Base-by-base conservation (phyloP, 2,797 vertebrate genomes). In the Eulemur albifrons region DNA sequence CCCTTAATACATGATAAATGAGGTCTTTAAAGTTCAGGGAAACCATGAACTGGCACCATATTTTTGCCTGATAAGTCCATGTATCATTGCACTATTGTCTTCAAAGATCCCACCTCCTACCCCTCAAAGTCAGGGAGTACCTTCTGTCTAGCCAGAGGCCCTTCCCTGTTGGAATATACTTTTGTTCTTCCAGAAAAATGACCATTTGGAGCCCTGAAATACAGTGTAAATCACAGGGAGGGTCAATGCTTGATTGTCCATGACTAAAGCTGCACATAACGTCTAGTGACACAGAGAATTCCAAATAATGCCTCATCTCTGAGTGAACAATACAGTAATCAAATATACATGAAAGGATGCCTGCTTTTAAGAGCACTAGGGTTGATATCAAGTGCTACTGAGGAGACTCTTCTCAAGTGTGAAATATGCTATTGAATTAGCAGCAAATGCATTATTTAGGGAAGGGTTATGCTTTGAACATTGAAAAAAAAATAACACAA, bases 331-430 rank as follows among this genome's bases (percentile, higher is more conserved):
- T 4, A 27, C 38, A 76, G 61, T 86, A 92, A 98, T 98, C 95
- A 98, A 97, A 97, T 90, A 97, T 40, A 97, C 90, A 97, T 98
- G 97, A 96, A 96, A 97, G n/a, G 50, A 85, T 59, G 54, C 5
- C 32, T 9, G 15, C 52, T 94, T 97, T 93, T 70, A 57, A 87
- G 85, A 96, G 69, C 90, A 96, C 90, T 83, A 83, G 86, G 85
- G 82, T 67, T 35, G 83, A 87, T 92, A 79, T 83, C 61, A 52
- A 93, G 73, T 52, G 15, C 77, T 85, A 45, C 83, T 17, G 57
- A 97, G 77, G 87, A 96, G 57, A 43, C 69, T 69, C 57, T 96
- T 96, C 95, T 97, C 97, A 93, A 96, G 73, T 95, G 86, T 86
- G 93, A 98, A 96, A 97, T 52, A 17, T 23, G 27, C 48, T 88